Conservation (phyloP, 2,888 invertebrate species). For the Oligia strigilis region DNA sequence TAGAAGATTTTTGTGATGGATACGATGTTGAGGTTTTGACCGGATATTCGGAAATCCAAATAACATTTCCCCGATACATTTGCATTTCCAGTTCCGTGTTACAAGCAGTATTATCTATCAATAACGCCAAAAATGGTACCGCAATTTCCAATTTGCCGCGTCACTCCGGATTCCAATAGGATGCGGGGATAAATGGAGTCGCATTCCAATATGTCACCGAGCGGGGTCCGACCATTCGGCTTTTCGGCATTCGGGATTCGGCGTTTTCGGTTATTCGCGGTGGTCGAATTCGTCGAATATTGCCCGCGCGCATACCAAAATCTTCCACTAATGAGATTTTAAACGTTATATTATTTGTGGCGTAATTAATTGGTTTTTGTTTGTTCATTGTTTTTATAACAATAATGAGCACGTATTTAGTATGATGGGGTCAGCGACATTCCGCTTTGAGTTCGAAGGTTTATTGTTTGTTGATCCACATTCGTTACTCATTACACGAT, state of each 20-base stretch:
- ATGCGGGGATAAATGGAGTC: conserved; percentile 90
- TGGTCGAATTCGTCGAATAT: conserved; percentile 80
- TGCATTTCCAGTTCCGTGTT: conserved; percentile 69
- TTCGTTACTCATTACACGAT: conserved; percentile 33
- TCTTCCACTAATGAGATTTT: conserved; percentile 85
- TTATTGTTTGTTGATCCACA: conserved; percentile 32
- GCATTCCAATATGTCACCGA: conserved; percentile 90
- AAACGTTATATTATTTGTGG: conserved; percentile 73
- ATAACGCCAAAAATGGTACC: conserved; percentile 89
- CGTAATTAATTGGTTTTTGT: conserved; percentile 73
- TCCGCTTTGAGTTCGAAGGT: conserved; percentile 27
- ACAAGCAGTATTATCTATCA: conserved; percentile 87
- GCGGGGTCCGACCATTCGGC: conserved; percentile 85
- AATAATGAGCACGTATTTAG: conserved; percentile 62
- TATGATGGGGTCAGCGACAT: conserved; percentile 62
- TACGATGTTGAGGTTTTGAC: conserved; percentile 3
- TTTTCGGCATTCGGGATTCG: conserved; percentile 84
- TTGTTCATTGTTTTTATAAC: conserved; percentile 64
- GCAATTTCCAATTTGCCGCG: conserved; percentile 90
- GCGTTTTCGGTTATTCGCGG: conserved; percentile 83
- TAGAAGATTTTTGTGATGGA: not conserved
- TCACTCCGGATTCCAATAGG: conserved; percentile 91
- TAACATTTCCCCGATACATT: conserved; percentile 47
- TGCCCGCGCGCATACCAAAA: conserved; percentile 80
- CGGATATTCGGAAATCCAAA: conserved; percentile 26